Evolutionary conservation across 2,888 invertebrate genomes (phyloP).

Genomic region (Dilophus febrilis): DNA sequence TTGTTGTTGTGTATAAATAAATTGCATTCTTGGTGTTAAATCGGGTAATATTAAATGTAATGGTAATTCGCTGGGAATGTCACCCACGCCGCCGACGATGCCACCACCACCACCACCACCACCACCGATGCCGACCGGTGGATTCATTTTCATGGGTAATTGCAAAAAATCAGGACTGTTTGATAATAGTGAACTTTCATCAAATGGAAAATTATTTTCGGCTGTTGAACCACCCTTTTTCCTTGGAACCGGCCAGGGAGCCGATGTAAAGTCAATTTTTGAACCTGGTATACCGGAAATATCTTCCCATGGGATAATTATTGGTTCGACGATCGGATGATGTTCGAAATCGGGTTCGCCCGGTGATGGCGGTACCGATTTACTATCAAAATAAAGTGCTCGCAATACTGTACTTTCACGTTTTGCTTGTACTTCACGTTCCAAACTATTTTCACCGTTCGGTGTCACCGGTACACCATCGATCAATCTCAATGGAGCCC

Average conservation of each 20-base stretch:
- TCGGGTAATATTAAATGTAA: no score
- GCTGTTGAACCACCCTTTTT: constrained; percentile 36
- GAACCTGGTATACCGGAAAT: constrained; percentile 66
- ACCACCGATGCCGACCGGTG: constrained; percentile 11
- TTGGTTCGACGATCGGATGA: constrained; percentile 57
- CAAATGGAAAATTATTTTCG: constrained; percentile 16
- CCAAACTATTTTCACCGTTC: constrained; percentile 64
- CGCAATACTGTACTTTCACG: constrained; percentile 72
- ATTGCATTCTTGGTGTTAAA: no score
- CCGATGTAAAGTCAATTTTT: constrained; percentile 55
- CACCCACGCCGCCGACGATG: constrained; percentile 4
- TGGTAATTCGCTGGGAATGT: no score
- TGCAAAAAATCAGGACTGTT: constrained; percentile 32
- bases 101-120: not conserved
- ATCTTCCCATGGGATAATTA: constrained; percentile 77
- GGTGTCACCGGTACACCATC: constrained; percentile 48
- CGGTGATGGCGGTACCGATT: constrained; percentile 73
- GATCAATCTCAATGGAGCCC: constrained; percentile 54
- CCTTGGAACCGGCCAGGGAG: constrained; percentile 76
- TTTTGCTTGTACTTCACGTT: constrained; percentile 72
- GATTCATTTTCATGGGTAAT: constrained; percentile 12
- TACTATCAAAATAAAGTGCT: constrained; percentile 62
- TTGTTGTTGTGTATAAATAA: no score
- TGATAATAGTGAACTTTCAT: constrained; percentile 26
- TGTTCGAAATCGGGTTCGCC: constrained; percentile 75